These are phyloP conservation scores for Scalopus aquaticus DNA, from an alignment of 2,113 vertebrate genomes.

Conservation along the genomic window DNA sequence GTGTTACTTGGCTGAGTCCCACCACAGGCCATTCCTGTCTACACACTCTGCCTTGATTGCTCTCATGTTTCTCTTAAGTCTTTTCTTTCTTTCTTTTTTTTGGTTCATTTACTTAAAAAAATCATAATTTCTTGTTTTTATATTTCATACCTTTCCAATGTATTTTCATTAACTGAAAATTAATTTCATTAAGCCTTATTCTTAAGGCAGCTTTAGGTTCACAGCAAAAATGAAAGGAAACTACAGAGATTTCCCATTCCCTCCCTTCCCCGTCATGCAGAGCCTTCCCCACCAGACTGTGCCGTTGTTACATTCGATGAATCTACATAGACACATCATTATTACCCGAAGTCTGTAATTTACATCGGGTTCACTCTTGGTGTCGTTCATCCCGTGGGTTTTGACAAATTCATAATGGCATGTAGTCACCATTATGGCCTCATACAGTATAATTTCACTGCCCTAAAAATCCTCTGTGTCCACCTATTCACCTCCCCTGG, in stretches of 20 bases:
- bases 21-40: neutral
- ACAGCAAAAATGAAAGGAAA: neutral
- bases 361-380: neutral
- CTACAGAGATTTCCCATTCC: neutral
- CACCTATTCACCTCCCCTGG: neutral
- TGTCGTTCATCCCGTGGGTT: neutral
- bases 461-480: neutral
- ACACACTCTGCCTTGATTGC: accelerated
- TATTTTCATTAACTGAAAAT: neutral
- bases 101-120: neutral
- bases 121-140: neutral
- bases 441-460: neutral
- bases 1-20: neutral
- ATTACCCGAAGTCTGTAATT: neutral
- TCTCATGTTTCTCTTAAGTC: neutral
- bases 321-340: accelerated
- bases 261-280: accelerated
- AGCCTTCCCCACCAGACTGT: too few relatives aligned
- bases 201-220: neutral
- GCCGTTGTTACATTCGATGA: too few relatives aligned
- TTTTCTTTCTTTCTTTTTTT: too few relatives aligned
- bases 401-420: neutral
- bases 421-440: too few relatives aligned
- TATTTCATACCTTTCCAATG: neutral
- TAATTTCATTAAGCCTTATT: too few relatives aligned